These are phyloP conservation scores for Drosophila equinoxialis DNA, from an alignment of 1,140 invertebrate species.

Conservation along the genomic window DNA sequence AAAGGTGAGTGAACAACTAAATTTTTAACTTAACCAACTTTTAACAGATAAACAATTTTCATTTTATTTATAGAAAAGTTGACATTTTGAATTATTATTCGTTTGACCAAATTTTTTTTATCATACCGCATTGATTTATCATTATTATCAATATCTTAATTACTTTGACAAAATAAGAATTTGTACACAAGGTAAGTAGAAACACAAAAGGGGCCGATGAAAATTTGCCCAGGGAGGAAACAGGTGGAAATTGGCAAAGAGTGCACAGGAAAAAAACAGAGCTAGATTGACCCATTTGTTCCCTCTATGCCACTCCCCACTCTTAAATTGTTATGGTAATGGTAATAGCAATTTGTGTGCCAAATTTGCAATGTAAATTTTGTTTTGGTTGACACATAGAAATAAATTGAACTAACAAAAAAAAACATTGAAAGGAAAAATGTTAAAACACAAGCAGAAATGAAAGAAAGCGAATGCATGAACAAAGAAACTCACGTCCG, in stretches of 20 bases:
- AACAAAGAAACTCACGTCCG: constrained; percentile 3
- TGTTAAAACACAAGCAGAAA: constrained; percentile 25
- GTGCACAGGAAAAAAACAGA: constrained; percentile 49
- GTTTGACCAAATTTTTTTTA: constrained; percentile 9
- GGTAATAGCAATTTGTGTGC: constrained; percentile 76
- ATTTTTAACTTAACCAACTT: neutral
- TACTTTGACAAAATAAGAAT: constrained; percentile 17
- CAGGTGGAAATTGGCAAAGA: constrained; percentile 46
- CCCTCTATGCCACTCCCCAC: constrained; percentile 3
- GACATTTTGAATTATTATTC: constrained; percentile 7
- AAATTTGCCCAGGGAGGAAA: neutral
- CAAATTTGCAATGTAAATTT: constrained; percentile 71
- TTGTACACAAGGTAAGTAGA: neutral
- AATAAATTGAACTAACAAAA: constrained; percentile 60
- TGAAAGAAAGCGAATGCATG: constrained; percentile 29
- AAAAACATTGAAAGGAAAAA: constrained; percentile 49
- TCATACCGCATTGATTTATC: constrained; percentile 8
- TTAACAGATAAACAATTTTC: neutral
- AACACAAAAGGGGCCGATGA: neutral
- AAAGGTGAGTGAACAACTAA: neutral
- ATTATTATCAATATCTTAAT: constrained; percentile 40
- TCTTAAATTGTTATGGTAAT: constrained; percentile 32
- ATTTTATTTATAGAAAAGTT: neutral
- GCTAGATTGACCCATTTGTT: constrained; percentile 70
- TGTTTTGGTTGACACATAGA: constrained; percentile 47